Base-by-base conservation (phyloP, 2,888 invertebrate species). In the Lingula anatina region DNA sequence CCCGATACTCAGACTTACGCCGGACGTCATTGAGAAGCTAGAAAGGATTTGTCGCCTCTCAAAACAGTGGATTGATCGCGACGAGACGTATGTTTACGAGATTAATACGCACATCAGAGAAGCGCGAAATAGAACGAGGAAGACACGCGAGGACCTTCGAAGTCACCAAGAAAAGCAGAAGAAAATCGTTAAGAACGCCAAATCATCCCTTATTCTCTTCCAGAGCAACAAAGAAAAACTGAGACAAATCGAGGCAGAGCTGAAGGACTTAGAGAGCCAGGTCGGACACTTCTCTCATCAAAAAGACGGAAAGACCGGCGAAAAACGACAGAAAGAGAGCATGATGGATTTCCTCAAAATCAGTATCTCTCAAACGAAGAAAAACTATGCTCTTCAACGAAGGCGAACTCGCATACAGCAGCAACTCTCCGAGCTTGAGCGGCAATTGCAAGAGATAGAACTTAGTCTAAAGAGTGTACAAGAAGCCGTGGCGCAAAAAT, bases 301-400 rank as follows among this genome's bases (percentile, higher is more conserved):
- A 37, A 62, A 68, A 54, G 58, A 62, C 27, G 52, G 51, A 31
- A 68, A 66, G 43, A 40, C 55, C 39, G 64, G 57, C 20, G 69
- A 70, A 53, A 65, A 67, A 46, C 60, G 61, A 41, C 68, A 71
- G 47, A 71, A 73, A 48, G 70, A 73, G 46, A 70, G 62, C 48
- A 73, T 73, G 65, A 67, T 67, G 20, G 72, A 71, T 45, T 73
- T 74, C 55, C 57, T 74, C 15, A 68, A 71, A 44, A 57, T 73
- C 35, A 71, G 71, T 39, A 60, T 73, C 28, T 58, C 70, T 3
- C 72, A 73, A 48, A 73, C 71, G 1, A 70, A 66, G 50, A 61
- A 62, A 44, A 74, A 72, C 52, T 71, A 68, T 53, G 67, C 55
- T 23, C 57, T 74, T 20, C 72, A 73, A 55, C 53, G 68, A 46